Conservation (phyloP, 2,888 invertebrate species). For the Podabrus alpinus region DNA sequence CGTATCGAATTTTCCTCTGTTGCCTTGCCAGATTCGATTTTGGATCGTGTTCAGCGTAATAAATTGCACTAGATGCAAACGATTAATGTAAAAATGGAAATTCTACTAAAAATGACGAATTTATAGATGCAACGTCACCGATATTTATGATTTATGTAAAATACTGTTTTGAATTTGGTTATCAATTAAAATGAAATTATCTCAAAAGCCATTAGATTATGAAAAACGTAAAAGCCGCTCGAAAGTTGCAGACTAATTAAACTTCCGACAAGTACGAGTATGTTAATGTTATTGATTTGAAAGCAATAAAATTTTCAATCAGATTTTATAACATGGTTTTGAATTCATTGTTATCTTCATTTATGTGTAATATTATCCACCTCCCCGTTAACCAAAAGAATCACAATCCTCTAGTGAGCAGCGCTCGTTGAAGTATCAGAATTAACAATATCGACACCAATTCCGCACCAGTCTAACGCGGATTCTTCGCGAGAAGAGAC, state of each 20-base stretch:
- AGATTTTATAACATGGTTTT: not conserved
- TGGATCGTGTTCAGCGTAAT: no score
- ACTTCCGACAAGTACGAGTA: not conserved
- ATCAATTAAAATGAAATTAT: not conserved
- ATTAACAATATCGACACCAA: conserved; percentile 11
- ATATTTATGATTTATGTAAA: not conserved
- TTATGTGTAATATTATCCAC: conserved; percentile 2
- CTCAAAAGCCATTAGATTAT: not conserved
- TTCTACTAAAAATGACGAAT: not conserved
- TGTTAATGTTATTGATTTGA: not conserved
- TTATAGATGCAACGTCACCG: not conserved
- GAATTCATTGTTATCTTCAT: not conserved
- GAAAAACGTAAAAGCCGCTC: not conserved
- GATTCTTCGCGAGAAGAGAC: conserved; percentile 28
- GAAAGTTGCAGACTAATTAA: not conserved
- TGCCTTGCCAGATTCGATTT: not conserved
- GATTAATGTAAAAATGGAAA: not conserved
- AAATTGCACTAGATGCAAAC: no score
- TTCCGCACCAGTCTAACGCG: conserved; percentile 20
- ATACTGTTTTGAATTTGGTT: not conserved
- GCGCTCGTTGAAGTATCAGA: conserved; percentile 26
- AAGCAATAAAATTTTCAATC: not conserved
- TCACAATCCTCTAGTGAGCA: conserved; percentile 2
- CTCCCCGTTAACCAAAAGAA: not conserved
- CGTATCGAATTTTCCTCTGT: not conserved